Evolutionary conservation across 2,888 invertebrate genomes (phyloP).

Genomic region (Machimus atricapillus): DNA sequence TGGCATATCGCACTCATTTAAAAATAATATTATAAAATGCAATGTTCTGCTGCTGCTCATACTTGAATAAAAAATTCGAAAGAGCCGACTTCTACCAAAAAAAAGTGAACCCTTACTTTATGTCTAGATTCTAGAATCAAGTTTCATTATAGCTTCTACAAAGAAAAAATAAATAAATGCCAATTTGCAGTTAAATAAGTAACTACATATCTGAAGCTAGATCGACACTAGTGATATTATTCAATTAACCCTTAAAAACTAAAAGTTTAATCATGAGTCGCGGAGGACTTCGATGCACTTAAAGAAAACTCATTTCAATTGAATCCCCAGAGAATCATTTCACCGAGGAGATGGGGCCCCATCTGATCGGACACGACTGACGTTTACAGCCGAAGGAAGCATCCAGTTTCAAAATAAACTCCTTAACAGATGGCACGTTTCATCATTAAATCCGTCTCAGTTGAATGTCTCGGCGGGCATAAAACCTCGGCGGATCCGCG

Average conservation of each 20-base stretch:
- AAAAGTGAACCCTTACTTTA: too few relatives aligned
- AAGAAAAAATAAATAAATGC: not conserved
- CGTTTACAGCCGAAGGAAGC: not conserved
- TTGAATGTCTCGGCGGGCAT: conserved; percentile 7
- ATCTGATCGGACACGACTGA: not conserved
- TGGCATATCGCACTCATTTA: too few relatives aligned
- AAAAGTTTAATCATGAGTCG: not conserved
- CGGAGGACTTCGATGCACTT: not conserved
- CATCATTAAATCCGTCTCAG: conserved; percentile 32
- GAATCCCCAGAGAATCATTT: not conserved
- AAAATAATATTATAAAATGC: too few relatives aligned
- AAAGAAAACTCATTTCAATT: not conserved
- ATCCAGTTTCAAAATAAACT: not conserved
- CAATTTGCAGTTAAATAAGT: not conserved
- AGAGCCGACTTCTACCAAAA: too few relatives aligned
- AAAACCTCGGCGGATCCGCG: not conserved
- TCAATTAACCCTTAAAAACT: not conserved
- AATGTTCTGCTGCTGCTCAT: too few relatives aligned
- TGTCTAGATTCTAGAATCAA: too few relatives aligned
- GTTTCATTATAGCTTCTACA: too few relatives aligned
- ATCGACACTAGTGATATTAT: not conserved
- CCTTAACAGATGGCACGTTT: conserved; percentile 23
- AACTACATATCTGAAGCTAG: not conserved
- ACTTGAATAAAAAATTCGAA: too few relatives aligned
- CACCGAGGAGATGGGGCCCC: not conserved